Evolutionary conservation across 2,888 invertebrate genomes (phyloP), one percentile per base, ranked within the genome.

Genomic region (Xylophagus ater): DNA sequence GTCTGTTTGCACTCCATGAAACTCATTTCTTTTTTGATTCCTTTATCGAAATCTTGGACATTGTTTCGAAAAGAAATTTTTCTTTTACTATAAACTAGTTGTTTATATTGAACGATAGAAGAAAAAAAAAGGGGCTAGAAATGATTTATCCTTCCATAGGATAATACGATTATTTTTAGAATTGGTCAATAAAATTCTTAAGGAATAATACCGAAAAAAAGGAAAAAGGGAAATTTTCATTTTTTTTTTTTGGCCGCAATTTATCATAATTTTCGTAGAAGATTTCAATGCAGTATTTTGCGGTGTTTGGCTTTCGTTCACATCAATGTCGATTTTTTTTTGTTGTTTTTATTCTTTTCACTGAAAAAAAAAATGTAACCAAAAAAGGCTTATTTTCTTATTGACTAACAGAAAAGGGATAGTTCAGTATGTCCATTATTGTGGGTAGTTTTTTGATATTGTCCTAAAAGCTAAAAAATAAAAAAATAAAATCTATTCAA

Each of bases 91-190:
- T 17, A 36, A 37, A 24, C 15, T 31, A 24, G 6, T 17, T 29
- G 29, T 29, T 13, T 26, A 12, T 26, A n/a, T n/a, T n/a, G n/a
- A 8, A 25, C 3, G 15, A 28, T 13, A 28, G 28, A 10, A 9
- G 30, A 19, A n/a, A 24, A 35, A 35, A 24, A 23, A 25, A 10
- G 24, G 25, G 12, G 14, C 18, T 18, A 15, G 32, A 26, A 32
- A 31, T 42, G 38, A 43, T 43, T 43, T 43, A 43, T 43, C 30
- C 36, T 21, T 32, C 31, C 24, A 35, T 36, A 37, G 34, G 40
- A 40, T 45, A 45, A 45, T 45, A 38, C 34, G 45, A 45, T 45
- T 45, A 45, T 26, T 25, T 31, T 19, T 14, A 30, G 40, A 45
- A 42, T 45, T 41, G 40, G 42, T 42, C 45, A 45, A 45, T 45